A percentile compares a stretch with the other conserved stretches of the same genome.
Evolutionary conservation across 2,113 vertebrate genomes (phyloP).

Genomic region (Strix uralensis): DNA sequence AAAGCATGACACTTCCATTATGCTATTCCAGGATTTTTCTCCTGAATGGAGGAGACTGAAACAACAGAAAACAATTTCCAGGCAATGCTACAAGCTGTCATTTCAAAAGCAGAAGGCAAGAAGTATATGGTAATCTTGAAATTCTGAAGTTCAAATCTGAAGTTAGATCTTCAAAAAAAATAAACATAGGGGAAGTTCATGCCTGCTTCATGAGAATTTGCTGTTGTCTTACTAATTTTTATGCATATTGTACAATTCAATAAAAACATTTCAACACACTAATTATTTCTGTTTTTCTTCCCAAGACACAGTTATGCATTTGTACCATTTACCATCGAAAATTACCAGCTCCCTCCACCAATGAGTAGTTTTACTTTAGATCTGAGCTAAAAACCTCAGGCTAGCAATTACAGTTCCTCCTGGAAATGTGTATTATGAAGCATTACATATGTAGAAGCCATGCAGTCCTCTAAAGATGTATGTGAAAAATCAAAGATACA

Average conservation of each 20-base stretch:
- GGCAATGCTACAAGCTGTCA: neutral
- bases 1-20: neutral
- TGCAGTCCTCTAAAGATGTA: neutral
- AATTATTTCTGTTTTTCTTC: neutral
- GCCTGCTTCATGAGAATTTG: neutral
- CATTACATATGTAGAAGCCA: neutral
- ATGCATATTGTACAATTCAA: neutral
- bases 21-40: neutral
- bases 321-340: neutral
- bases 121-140: neutral
- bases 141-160: neutral
- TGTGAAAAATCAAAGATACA: constrained; percentile 1
- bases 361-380: neutral
- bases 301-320: neutral
- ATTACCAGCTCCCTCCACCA: neutral
- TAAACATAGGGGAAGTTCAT: neutral
- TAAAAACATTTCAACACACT: neutral
- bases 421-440: neutral
- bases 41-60: neutral
- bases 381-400: neutral
- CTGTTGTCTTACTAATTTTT: neutral
- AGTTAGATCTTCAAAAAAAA: neutral
- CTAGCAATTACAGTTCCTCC: neutral
- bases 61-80: neutral
- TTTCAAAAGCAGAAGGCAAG: neutral